phyloP scores from a whole-genome alignment of 2,113 vertebrate species.

The Eptatretus burgeri region DNA sequence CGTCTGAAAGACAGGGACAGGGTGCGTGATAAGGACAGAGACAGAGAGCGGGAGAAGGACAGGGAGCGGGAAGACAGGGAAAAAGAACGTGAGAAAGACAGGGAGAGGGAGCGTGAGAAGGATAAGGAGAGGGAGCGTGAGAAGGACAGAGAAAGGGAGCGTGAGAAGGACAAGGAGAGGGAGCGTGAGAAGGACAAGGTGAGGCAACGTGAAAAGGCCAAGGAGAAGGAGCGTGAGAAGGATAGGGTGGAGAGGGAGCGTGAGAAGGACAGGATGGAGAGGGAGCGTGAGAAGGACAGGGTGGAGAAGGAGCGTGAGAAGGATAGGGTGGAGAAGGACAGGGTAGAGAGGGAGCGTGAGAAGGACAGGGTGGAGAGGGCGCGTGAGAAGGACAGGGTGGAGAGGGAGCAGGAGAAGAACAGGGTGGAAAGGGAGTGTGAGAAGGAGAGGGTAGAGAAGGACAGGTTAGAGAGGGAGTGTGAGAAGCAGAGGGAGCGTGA shows the following conservation, averaged over 20 bases:
- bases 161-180: neutral
- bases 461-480: too few species aligned
- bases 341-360: neutral
- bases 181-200: neutral
- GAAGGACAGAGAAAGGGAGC: neutral
- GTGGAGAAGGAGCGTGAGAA: neutral
- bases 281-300: neutral
- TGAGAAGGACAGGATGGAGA: neutral
- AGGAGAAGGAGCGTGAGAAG: neutral
- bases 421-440: too few species aligned
- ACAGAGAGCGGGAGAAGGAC: slow-evolving; percentile 5
- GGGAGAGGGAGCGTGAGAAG: neutral
- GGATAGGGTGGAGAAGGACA: neutral
- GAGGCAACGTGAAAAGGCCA: neutral
- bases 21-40: neutral
- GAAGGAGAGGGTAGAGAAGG: too few species aligned
- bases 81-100: neutral
- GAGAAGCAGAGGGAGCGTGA: too few species aligned
- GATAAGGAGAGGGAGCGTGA: neutral
- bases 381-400: too few species aligned
- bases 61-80: neutral
- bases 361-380: neutral
- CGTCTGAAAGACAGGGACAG: slow-evolving; percentile 1
- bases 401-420: too few species aligned
- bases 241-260: neutral